Evolutionary conservation across 2,113 vertebrate genomes (phyloP), one percentile per base, ranked within the genome.

Genomic region (Mellivora capensis): DNA sequence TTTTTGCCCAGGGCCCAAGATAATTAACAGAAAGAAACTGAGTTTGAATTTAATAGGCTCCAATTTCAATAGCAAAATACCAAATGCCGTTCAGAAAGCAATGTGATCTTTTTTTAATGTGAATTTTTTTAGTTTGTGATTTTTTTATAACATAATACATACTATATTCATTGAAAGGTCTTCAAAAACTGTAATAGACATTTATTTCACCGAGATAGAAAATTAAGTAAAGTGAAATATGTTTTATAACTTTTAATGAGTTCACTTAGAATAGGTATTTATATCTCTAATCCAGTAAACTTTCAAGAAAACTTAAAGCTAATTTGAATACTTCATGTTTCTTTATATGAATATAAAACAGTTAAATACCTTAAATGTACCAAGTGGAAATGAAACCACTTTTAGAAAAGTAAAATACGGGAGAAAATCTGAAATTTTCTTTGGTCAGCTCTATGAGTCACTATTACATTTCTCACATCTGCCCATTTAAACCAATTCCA

Each of bases 11-110:
- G 91, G 80, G 23, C 29, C 18, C 47, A n/a, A 52, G 9, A 85
- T 96, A 83, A 94, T 94, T 95, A 87, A 90, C 64, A 34, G 52
- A 54, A 90, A 87, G 31, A 95, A 98, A 90, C 74, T 49, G 74
- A 89, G 25, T 79, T 72, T 87, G 79, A 90, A 72, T 93, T 88
- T 80, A 62, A 29, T 42, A 90, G 61, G 12, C 57, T 97, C 18
- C 10, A 25, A 7, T 81, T 97, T 85, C 47, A 94, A 15, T 72
- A 94, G 57, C 29, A 92, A 83, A 74, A 76, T 62, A 13, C 52
- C 62, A 20, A 96, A 93, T 74, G 62, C 18, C 74, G 82, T 77
- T 47, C 39, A 91, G 62, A 87, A 91, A n/a, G 21, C 81, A 91
- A 42, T 64, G 29, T 31, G 39, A 85, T 67, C 15, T 61, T 91